phyloP scores from a whole-genome alignment of 2,888 invertebrate genomes.

The Stictocephala bisonia region DNA sequence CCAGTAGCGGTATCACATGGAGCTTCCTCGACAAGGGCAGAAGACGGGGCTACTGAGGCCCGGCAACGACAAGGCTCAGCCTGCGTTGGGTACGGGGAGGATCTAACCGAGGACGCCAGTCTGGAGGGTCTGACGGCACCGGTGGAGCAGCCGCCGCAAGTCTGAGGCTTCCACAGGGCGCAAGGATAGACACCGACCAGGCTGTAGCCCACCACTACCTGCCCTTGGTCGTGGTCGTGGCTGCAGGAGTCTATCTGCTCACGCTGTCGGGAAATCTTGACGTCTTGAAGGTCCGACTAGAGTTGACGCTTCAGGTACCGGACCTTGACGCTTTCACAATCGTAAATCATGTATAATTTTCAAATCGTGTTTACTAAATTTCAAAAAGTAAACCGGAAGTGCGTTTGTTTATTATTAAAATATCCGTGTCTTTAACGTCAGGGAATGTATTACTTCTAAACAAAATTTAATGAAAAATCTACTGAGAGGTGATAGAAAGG shows the following conservation, averaged over 20 bases:
- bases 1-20: constrained; percentile 53
- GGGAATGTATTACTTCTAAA: no score
- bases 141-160: constrained; percentile 40
- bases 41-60: constrained; percentile 47
- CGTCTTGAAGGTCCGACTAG: constrained; percentile 63
- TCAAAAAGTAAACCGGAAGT: no score
- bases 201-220: constrained; percentile 67
- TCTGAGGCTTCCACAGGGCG: constrained; percentile 67
- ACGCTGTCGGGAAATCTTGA: constrained; percentile 63
- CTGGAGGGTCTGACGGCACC: constrained; percentile 53
- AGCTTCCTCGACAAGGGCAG: constrained; percentile 48
- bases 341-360: no score
- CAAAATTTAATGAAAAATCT: no score
- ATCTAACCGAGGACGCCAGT: constrained; percentile 60
- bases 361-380: no score
- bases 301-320: not conserved
- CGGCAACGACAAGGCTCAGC: constrained; percentile 46
- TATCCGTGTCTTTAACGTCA: no score
- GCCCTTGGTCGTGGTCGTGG: constrained; percentile 55
- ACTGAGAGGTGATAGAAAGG: no score
- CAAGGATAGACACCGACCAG: constrained; percentile 70
- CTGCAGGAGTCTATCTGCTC: constrained; percentile 44
- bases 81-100: constrained; percentile 59
- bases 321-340: no score
- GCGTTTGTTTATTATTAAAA: no score